Conservation (phyloP, 2,888 invertebrate species). For the Mongoloraphidia duomilia region DNA sequence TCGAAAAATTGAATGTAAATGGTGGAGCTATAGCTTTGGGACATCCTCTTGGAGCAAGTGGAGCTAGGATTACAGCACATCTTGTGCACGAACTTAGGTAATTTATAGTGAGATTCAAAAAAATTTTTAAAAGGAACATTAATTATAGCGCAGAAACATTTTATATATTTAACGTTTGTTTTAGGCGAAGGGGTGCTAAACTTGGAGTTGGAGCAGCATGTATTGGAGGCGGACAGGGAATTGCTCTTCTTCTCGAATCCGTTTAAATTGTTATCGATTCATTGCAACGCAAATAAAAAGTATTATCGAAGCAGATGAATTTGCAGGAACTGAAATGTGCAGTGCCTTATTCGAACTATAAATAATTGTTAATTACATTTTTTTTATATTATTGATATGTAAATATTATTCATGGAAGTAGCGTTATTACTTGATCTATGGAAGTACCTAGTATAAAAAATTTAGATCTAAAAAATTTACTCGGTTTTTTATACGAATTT, state of each 20-base stretch:
- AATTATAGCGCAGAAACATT: background rate
- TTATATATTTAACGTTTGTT: constrained; percentile 17
- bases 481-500: no score
- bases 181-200: constrained; percentile 69
- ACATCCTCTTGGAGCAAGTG: constrained; percentile 94
- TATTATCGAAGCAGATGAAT: no score
- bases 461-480: no score
- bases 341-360: no score
- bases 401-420: no score
- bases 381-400: no score
- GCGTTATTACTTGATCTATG: no score
- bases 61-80: constrained; percentile 81
- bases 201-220: constrained; percentile 91
- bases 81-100: constrained; percentile 83
- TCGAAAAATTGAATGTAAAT: constrained; percentile 79
- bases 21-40: constrained; percentile 95
- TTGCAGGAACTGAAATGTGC: no score
- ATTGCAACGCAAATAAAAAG: no score
- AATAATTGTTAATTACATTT: no score
- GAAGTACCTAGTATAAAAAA: no score
- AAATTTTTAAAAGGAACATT: background rate
- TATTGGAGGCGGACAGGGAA: constrained; percentile 98
- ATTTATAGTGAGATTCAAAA: constrained; percentile 13
- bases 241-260: constrained; percentile 78
- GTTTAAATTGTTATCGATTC: constrained; percentile 30